phyloP scores from a whole-genome alignment of 2,797 vertebrate species.

The Girardinus metallicus region DNA sequence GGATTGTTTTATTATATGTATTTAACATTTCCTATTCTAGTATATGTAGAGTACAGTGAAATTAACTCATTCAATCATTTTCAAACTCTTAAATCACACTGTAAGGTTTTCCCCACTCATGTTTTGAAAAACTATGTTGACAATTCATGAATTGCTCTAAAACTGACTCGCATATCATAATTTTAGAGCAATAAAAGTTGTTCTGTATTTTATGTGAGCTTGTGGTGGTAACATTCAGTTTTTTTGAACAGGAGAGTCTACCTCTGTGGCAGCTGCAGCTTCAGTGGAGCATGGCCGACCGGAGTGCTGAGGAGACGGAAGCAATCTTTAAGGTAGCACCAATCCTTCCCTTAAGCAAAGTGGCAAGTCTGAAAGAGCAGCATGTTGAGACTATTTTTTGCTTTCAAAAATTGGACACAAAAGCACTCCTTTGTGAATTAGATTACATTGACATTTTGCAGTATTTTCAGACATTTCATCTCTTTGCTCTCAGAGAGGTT shows the following conservation, averaged over 20 bases:
- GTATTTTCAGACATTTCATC: constrained; percentile 28
- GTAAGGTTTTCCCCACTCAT: neutral
- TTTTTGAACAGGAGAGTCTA: constrained; percentile 81
- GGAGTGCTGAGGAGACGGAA: constrained; percentile 84
- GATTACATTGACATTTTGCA: constrained; percentile 12
- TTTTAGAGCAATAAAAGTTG: neutral
- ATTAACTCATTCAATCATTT: neutral
- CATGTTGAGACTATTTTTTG: neutral
- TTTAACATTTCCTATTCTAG: neutral
- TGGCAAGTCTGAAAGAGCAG: neutral
- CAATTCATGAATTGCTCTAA: neutral
- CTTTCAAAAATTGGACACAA: neutral
- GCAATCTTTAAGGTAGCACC: constrained; percentile 87
- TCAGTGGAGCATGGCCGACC: constrained; percentile 85
- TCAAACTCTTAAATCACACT: neutral
- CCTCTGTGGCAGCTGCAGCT: constrained; percentile 88
- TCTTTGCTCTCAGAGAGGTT: constrained; percentile 83
- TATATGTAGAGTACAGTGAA: neutral
- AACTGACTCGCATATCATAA: neutral
- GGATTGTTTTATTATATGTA: neutral
- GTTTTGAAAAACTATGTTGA: neutral
- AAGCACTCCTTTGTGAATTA: constrained; percentile 20
- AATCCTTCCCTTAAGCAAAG: neutral
- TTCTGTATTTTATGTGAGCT: neutral
- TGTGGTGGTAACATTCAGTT: neutral